Conservation (phyloP, 2,797 vertebrate genomes). For the Meda fulgida region DNA sequence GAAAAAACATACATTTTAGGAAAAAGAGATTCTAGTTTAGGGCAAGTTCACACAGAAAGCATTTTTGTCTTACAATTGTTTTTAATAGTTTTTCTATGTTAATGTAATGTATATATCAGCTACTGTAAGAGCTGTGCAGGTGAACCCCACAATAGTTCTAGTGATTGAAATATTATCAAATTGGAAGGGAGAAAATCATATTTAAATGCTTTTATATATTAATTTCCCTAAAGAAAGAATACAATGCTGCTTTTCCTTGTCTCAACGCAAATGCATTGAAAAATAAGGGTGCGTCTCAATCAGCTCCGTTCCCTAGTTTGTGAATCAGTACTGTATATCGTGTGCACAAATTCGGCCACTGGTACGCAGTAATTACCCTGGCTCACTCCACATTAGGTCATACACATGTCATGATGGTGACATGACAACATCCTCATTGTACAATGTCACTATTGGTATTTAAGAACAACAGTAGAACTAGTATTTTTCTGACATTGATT, state of each 20-base stretch:
- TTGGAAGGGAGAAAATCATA: not conserved
- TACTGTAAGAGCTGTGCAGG: not conserved
- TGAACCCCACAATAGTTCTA: not conserved
- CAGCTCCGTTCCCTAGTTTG: not conserved
- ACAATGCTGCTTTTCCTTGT: not conserved
- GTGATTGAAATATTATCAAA: not conserved
- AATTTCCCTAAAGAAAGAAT: not conserved
- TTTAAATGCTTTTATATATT: not conserved
- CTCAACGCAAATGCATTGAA: not conserved
- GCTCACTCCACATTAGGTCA: not conserved
- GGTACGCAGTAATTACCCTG: not conserved
- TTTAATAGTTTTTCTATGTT: not conserved
- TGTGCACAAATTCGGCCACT: not conserved
- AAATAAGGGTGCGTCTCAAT: not conserved
- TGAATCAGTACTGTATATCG: not conserved
- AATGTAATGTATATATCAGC: not conserved
- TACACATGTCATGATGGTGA: too few relatives aligned
- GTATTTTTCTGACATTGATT: not conserved
- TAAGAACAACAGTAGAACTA: not conserved
- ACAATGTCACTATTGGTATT: not conserved
- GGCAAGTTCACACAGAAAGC: not conserved
- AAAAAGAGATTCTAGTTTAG: slow-evolving; percentile 12
- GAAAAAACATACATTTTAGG: not conserved
- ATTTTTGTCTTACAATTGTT: not conserved
- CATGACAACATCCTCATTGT: not conserved